Percentiles rank a stretch among this genome's conserved stretches.
Evolutionary conservation across 2,113 vertebrate species (phyloP).

Genomic region (Corythornis vintsioides): DNA sequence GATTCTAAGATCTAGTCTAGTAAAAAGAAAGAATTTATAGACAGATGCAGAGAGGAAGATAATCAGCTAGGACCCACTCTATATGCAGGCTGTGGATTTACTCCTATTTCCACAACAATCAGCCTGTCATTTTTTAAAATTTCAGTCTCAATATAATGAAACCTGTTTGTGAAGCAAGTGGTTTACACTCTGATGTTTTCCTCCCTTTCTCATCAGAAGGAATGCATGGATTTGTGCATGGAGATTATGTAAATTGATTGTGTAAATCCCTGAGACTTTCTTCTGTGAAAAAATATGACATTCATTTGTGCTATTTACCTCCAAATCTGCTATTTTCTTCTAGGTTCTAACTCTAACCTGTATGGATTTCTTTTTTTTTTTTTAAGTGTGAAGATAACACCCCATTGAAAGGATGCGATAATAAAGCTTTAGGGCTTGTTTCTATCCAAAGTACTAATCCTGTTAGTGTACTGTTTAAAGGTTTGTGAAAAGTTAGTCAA

Average conservation of each 20-base stretch:
- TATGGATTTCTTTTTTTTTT: background rate
- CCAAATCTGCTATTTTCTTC: slow-evolving; percentile 38
- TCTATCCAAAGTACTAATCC: slow-evolving; percentile 46
- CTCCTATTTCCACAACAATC: background rate
- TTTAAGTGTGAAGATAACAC: background rate
- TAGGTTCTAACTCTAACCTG: slow-evolving; percentile 28
- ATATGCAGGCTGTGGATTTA: background rate
- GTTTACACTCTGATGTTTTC: slow-evolving; percentile 1
- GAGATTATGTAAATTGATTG: slow-evolving; percentile 52
- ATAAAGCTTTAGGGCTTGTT: slow-evolving; percentile 40
- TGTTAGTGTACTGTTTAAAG: slow-evolving; percentile 41
- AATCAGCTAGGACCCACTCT: background rate
- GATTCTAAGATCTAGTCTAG: background rate
- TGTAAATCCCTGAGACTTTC: slow-evolving; percentile 42
- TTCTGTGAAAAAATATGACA: slow-evolving; percentile 10
- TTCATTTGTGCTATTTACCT: slow-evolving; percentile 46
- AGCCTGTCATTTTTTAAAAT: background rate
- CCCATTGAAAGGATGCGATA: slow-evolving; percentile 19
- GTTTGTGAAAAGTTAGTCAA: slow-evolving; percentile 42
- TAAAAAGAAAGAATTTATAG: background rate
- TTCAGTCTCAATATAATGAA: background rate
- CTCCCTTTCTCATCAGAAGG: background rate
- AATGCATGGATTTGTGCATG: background rate
- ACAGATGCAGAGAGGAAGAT: background rate
- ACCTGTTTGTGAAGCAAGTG: background rate